These are phyloP conservation scores for Periplaneta americana DNA, from an alignment of 1,140 invertebrate species.

Conservation along the genomic window DNA sequence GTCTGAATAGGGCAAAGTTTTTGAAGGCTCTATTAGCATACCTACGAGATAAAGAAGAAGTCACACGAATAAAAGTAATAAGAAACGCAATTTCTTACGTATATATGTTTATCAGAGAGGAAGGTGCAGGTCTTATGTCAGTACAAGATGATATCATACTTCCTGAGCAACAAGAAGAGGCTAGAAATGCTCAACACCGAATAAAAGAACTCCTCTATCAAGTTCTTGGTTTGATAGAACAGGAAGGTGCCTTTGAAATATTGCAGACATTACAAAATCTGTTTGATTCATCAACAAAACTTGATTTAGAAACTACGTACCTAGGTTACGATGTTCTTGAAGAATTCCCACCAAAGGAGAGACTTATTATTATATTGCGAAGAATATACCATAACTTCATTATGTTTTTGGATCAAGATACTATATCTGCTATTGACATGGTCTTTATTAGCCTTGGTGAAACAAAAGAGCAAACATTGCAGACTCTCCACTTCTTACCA, in stretches of 20 bases:
- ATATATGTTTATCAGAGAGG: neutral
- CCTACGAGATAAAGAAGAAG: neutral
- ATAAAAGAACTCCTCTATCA: constrained; percentile 3
- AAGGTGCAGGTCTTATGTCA: neutral
- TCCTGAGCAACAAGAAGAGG: neutral
- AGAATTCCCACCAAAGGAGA: constrained; percentile 2
- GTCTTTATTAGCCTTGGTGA: neutral
- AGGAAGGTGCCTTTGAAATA: neutral
- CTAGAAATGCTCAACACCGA: neutral
- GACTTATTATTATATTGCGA: neutral
- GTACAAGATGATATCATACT: neutral
- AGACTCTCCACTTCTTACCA: neutral
- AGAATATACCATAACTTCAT: neutral
- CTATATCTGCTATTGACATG: neutral
- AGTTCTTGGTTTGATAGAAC: neutral
- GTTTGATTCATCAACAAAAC: neutral
- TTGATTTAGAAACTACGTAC: neutral
- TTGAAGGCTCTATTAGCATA: neutral
- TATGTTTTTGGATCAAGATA: neutral
- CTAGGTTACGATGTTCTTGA: neutral
- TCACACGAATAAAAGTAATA: neutral
- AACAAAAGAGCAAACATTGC: neutral
- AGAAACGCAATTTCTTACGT: neutral
- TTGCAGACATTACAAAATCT: neutral
- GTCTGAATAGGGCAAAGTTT: neutral